Conservation (phyloP, 2,797 vertebrate species). For the Decapterus maruadsi region DNA sequence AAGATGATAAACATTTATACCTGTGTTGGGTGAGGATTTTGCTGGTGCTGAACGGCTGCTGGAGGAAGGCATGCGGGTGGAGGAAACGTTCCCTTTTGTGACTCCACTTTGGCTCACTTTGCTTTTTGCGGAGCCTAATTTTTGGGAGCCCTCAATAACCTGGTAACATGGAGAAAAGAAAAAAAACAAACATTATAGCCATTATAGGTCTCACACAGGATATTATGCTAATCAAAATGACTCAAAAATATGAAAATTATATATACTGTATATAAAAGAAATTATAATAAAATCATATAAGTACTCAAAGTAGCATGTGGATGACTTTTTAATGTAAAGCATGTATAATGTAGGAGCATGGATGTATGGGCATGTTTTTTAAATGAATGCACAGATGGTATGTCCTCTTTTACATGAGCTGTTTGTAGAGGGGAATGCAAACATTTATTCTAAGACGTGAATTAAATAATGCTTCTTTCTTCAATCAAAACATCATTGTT, state of each 20-base stretch:
- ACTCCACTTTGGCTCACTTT: constrained; percentile 66
- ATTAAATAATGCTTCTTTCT: background rate
- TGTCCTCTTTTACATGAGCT: background rate
- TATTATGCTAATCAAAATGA: background rate
- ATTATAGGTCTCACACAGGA: background rate
- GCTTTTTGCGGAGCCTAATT: constrained; percentile 73
- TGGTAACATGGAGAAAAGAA: constrained; percentile 22
- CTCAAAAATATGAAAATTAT: background rate
- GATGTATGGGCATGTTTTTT: background rate
- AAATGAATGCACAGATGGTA: background rate
- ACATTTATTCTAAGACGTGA: background rate
- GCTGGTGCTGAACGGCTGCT: constrained; percentile 63
- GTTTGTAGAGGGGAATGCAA: background rate
- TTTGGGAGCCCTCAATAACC: constrained; percentile 64
- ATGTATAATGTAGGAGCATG: too few species aligned
- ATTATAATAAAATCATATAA: too few species aligned
- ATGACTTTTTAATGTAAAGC: too few species aligned
- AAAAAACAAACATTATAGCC: background rate
- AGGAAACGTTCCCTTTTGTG: constrained; percentile 59
- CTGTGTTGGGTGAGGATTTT: constrained; percentile 65
- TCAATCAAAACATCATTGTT: background rate
- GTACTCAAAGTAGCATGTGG: too few species aligned
- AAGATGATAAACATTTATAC: constrained; percentile 27
- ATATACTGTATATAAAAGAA: too few species aligned
- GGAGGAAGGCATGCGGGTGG: constrained; percentile 61